These are phyloP conservation scores for Pavo muticus DNA, from an alignment of 2,113 vertebrate genomes.

Conservation along the genomic window DNA sequence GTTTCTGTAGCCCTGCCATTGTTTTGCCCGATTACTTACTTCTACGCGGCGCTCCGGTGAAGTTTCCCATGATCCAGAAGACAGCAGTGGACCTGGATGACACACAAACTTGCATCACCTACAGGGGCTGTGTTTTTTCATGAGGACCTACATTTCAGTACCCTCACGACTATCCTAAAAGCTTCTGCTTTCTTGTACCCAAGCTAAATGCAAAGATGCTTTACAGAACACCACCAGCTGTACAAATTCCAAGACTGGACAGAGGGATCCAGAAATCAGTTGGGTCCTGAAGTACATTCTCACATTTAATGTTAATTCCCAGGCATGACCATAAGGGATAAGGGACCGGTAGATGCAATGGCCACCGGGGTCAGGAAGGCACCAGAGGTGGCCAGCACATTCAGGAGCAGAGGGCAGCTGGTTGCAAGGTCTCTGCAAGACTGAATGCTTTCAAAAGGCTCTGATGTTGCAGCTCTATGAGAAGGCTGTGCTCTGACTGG, in stretches of 20 bases:
- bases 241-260: neutral
- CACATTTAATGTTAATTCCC: neutral
- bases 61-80: neutral
- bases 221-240: neutral
- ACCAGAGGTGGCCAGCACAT: rapidly evolving
- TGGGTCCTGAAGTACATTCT: neutral
- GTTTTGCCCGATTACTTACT: constrained; percentile 37
- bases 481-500: neutral
- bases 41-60: neutral
- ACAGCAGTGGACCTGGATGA: neutral
- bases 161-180: neutral
- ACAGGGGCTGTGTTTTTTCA: neutral
- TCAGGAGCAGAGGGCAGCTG: neutral
- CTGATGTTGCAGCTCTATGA: neutral
- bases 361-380: neutral
- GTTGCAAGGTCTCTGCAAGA: neutral
- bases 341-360: neutral
- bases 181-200: neutral
- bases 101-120: rapidly evolving
- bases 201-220: neutral
- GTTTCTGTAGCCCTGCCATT: constrained; percentile 60
- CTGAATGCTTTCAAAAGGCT: neutral
- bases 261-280: rapidly evolving
- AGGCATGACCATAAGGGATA: neutral
- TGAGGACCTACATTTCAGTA: rapidly evolving